Conservation (phyloP, 2,888 invertebrate species). For the Leistus spinibarbis region DNA sequence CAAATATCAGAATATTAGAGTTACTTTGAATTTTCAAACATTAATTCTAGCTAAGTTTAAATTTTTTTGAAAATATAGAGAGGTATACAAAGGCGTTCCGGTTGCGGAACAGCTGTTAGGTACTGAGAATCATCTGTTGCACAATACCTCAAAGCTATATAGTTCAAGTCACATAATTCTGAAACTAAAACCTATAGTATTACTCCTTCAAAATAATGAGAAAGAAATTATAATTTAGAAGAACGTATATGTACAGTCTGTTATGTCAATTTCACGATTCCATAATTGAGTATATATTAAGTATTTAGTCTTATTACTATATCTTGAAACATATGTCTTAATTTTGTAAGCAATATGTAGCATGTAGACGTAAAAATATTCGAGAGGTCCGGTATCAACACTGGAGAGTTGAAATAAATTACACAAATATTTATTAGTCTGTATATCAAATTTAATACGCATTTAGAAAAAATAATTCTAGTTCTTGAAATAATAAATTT, state of each 20-base stretch:
- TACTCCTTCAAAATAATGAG: background rate
- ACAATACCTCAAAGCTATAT: slow-evolving; percentile 1
- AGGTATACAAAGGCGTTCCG: background rate
- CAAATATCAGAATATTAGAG: background rate
- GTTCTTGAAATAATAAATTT: too few relatives aligned
- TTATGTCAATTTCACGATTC: slow-evolving; percentile 2
- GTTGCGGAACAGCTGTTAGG: slow-evolving; percentile 1
- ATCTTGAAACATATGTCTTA: too few relatives aligned
- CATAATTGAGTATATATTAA: background rate
- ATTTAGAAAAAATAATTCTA: too few relatives aligned
- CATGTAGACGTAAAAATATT: too few relatives aligned
- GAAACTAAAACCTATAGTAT: background rate
- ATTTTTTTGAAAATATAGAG: background rate
- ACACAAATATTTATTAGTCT: too few relatives aligned
- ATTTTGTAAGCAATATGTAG: too few relatives aligned
- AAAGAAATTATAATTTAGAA: background rate
- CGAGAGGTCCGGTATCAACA: too few relatives aligned
- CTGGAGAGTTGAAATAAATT: too few relatives aligned
- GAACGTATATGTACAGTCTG: background rate
- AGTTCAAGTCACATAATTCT: background rate
- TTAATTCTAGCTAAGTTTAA: too few relatives aligned
- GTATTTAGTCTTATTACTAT: too few relatives aligned
- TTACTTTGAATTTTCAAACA: background rate
- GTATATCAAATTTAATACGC: too few relatives aligned
- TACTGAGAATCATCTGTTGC: slow-evolving; percentile 14